These are phyloP conservation scores for Agapornis roseicollis DNA, from an alignment of 2,113 vertebrate genomes.

Conservation along the genomic window DNA sequence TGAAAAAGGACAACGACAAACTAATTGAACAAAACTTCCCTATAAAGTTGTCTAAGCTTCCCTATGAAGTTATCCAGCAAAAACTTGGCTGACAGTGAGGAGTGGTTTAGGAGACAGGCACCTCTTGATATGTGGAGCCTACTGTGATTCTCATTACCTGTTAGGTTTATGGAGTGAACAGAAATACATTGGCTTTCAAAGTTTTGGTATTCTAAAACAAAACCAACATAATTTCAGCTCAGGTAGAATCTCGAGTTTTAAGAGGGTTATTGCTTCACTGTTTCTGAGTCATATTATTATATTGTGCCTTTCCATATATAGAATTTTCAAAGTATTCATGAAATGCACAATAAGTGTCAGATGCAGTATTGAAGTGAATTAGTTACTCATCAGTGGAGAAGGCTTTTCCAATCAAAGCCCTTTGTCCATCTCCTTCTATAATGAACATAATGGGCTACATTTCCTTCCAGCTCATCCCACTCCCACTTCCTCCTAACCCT, in stretches of 20 bases:
- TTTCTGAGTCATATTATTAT: background rate
- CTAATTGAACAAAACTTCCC: background rate
- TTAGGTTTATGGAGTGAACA: background rate
- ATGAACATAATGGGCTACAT: background rate
- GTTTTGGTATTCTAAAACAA: background rate
- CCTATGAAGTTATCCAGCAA: background rate
- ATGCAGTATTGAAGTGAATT: background rate
- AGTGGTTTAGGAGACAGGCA: background rate
- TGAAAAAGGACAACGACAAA: background rate
- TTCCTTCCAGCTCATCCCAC: background rate
- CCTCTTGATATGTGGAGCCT: background rate
- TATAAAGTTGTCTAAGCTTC: background rate
- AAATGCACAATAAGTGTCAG: background rate
- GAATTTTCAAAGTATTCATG: conserved; percentile 31
- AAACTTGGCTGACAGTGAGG: background rate
- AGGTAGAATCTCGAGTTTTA: background rate
- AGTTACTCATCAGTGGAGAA: conserved; percentile 10
- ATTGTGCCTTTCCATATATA: background rate
- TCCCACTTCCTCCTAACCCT: background rate
- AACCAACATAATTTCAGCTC: background rate
- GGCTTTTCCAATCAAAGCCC: conserved; percentile 51
- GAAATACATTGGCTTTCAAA: background rate
- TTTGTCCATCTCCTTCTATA: conserved; percentile 41
- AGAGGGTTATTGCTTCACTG: background rate
- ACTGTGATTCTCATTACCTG: background rate